These are phyloP conservation scores for Aurelia aurita complex sp. Pacific DNA, from an alignment of 30 jellyfish, hydroid and myxozoan species.

Conservation along the genomic window DNA sequence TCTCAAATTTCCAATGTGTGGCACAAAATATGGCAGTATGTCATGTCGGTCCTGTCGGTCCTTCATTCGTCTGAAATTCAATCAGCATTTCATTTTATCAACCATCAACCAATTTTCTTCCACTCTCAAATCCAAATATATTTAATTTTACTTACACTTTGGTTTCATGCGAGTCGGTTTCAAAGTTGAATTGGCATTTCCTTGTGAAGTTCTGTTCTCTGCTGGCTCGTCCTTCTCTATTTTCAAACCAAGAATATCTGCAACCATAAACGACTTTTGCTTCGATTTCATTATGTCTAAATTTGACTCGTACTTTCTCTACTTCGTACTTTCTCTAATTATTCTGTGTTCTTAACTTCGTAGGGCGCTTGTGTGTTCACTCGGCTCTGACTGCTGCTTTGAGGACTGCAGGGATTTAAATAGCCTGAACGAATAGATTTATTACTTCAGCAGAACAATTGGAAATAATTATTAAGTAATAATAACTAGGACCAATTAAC, in stretches of 20 bases:
- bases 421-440: background rate
- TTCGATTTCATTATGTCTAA: constrained; percentile 17
- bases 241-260: constrained; percentile 37
- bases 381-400: background rate
- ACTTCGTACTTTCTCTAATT: background rate
- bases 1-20: no score
- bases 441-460: no score
- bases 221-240: background rate
- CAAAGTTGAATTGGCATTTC: background rate
- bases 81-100: no score
- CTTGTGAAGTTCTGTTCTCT: background rate
- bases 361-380: background rate
- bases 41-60: no score
- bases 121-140: no score
- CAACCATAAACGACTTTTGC: constrained; percentile 36
- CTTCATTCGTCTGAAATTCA: no score
- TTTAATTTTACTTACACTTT: no score
- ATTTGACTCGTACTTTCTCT: background rate
- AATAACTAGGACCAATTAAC: no score
- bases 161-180: no score
- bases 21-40: no score
- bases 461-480: no score
- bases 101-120: no score
- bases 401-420: background rate
- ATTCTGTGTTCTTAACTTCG: background rate